A percentile compares a stretch with the other conserved stretches of the same genome.
phyloP scores from a whole-genome alignment of 2,888 invertebrate species.

The Pseudococcus jackbeardsleyi region DNA sequence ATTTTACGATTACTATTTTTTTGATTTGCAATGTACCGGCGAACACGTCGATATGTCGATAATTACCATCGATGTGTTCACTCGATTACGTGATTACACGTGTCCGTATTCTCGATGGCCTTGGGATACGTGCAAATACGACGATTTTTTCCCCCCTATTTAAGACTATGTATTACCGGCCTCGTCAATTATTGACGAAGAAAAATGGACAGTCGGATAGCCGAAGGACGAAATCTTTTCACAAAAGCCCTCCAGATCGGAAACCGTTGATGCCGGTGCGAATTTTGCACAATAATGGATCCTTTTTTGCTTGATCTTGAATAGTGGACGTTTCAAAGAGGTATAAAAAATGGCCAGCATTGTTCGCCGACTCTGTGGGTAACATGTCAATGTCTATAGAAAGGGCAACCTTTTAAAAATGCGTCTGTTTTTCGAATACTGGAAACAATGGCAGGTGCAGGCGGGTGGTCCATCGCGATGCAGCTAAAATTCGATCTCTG shows the following conservation, averaged over 20 bases:
- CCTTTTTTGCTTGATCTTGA: neutral
- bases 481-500: neutral
- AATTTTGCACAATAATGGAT: neutral
- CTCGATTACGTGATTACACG: slow-evolving; percentile 19
- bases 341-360: neutral
- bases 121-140: neutral
- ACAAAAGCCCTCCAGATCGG: neutral
- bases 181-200: neutral
- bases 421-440: neutral
- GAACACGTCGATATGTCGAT: neutral
- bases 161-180: neutral
- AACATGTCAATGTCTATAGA: neutral
- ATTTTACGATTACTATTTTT: neutral
- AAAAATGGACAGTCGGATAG: neutral
- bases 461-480: neutral
- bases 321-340: neutral
- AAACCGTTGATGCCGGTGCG: neutral
- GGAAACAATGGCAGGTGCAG: neutral
- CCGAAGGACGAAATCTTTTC: neutral
- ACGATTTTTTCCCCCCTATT: neutral
- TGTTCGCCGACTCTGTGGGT: neutral
- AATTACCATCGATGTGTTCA: slow-evolving; percentile 11
- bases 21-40: neutral
- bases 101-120: neutral
- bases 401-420: neutral